Conservation (phyloP, 64 coral and sea anemone species). For the Platygyra sinensis region DNA sequence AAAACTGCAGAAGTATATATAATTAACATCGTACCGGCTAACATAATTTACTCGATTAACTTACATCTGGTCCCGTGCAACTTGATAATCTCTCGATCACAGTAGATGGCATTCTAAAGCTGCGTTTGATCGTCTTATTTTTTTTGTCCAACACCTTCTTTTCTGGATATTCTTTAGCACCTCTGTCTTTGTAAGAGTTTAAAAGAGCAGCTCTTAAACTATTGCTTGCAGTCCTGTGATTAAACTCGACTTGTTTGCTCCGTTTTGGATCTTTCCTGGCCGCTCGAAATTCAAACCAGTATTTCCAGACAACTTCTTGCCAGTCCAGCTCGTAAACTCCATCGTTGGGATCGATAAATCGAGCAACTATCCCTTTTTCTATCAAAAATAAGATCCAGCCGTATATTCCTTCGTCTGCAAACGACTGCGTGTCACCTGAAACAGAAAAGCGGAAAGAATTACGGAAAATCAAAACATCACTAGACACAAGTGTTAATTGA, state of each 20-base stretch:
- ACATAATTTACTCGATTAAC: neutral
- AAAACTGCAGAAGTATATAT: too few species aligned
- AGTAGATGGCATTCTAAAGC: neutral
- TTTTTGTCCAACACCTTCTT: neutral
- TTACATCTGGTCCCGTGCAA: neutral
- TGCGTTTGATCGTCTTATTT: neutral
- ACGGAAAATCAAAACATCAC: neutral
- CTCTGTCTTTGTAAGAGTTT: neutral
- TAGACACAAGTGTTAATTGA: neutral
- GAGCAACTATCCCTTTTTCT: neutral
- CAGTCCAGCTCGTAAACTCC: slow-evolving; percentile 4
- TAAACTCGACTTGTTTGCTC: neutral
- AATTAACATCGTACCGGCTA: neutral
- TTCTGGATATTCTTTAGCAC: slow-evolving; percentile 8
- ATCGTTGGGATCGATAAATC: neutral
- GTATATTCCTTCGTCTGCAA: slow-evolving; percentile 11
- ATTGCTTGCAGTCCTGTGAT: neutral
- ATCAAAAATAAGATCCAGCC: neutral
- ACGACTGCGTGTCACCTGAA: neutral
- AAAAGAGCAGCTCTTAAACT: neutral
- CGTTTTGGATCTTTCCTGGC: neutral
- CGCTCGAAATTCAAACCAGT: neutral
- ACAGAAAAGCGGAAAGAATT: neutral
- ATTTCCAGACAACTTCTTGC: slow-evolving; percentile 4
- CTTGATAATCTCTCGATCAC: neutral